Evolutionary conservation across 2,888 invertebrate species (phyloP).

Genomic region (Dascillus cervinus): DNA sequence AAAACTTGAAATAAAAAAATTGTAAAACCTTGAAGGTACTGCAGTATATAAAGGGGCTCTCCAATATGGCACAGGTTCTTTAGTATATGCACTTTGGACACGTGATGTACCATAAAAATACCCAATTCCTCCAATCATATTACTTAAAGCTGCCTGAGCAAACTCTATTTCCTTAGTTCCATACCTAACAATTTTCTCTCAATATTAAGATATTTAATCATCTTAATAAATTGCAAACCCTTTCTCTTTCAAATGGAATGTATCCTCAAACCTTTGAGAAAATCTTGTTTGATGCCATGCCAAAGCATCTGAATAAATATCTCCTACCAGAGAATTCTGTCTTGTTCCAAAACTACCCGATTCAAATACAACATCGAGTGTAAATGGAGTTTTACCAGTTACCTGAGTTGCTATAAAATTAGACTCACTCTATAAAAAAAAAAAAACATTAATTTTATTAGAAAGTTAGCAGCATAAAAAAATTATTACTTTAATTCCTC

Average conservation of each 20-base stretch:
- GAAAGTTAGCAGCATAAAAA: background rate
- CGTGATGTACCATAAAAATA: slow-evolving; percentile 91
- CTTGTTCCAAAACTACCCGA: slow-evolving; percentile 59
- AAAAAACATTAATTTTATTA: background rate
- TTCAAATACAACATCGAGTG: slow-evolving; percentile 76
- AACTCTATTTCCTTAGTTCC: slow-evolving; percentile 57
- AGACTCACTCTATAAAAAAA: slow-evolving; percentile 43
- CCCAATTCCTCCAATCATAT: slow-evolving; percentile 93
- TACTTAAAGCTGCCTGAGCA: slow-evolving; percentile 82
- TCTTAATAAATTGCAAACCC: slow-evolving; percentile 46
- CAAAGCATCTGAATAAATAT: slow-evolving; percentile 58
- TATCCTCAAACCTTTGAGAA: slow-evolving; percentile 69
- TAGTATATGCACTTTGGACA: slow-evolving; percentile 73
- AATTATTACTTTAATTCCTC: slow-evolving; percentile 33
- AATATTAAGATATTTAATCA: background rate
- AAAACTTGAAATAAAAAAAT: background rate
- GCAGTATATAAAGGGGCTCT: slow-evolving; percentile 84
- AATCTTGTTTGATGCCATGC: slow-evolving; percentile 56
- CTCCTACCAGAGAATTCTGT: slow-evolving; percentile 50
- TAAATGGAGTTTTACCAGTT: slow-evolving; percentile 69
- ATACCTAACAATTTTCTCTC: slow-evolving; percentile 38
- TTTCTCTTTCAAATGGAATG: slow-evolving; percentile 66
- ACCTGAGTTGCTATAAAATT: slow-evolving; percentile 76
- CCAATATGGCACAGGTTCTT: slow-evolving; percentile 90
- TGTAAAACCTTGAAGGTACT: slow-evolving; percentile 64